phyloP scores from a whole-genome alignment of 2,113 vertebrate species.

The Alethe diademata region DNA sequence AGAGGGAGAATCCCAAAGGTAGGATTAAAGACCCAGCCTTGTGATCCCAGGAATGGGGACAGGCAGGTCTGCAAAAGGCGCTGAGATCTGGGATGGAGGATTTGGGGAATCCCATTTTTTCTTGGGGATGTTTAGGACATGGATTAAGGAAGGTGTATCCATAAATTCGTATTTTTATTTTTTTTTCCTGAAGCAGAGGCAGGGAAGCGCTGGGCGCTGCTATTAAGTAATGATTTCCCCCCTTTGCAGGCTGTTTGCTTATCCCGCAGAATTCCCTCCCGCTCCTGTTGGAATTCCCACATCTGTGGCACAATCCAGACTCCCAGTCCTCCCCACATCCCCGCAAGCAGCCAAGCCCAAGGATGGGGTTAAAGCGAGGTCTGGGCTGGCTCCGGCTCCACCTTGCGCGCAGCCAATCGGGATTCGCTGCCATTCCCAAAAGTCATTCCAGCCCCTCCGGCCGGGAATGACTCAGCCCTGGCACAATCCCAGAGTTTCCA shows the following conservation, averaged over 20 bases:
- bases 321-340: neutral
- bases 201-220: neutral
- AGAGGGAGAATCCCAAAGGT: neutral
- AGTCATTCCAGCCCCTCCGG: neutral
- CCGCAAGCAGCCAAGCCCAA: neutral
- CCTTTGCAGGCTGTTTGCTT: neutral
- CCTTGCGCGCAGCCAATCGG: neutral
- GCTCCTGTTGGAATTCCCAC: neutral
- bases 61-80: neutral
- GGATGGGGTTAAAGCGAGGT: neutral
- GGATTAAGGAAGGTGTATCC: neutral
- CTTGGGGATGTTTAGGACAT: neutral
- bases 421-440: neutral
- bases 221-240: neutral
- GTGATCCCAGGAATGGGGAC: neutral
- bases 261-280: neutral
- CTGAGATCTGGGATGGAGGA: fast-evolving
- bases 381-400: too few relatives aligned
- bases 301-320: neutral
- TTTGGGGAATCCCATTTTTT: neutral
- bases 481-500: neutral
- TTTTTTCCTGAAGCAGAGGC: neutral
- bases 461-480: neutral
- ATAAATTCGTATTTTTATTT: neutral
- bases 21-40: too few relatives aligned